A percentile compares a stretch with the other conserved stretches of the same genome.
Conservation (phyloP, 2,797 vertebrate species). For the Malacoctenus gilli region DNA sequence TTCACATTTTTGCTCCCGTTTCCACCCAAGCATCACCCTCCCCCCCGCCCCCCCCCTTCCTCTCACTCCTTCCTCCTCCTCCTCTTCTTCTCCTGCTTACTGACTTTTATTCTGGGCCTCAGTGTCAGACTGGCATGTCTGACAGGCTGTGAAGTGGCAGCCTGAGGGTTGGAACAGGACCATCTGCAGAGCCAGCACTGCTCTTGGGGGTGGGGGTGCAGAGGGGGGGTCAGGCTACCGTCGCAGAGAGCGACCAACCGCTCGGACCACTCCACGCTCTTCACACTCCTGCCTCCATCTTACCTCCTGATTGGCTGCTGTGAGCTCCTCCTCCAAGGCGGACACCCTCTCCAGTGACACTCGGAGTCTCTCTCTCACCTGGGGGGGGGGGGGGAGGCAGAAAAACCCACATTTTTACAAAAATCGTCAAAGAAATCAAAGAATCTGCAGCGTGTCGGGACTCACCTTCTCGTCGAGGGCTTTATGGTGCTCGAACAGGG, state of each 20-base stretch:
- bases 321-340: slow-evolving; percentile 97
- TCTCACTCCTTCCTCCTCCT: neutral
- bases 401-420: no score
- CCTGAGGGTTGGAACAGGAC: slow-evolving; percentile 47
- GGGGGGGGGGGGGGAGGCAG: slow-evolving; percentile 58
- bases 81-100: slow-evolving; percentile 5
- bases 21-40: neutral
- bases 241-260: neutral
- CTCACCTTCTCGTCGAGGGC: slow-evolving; percentile 97
- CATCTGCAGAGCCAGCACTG: slow-evolving; percentile 40
- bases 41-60: neutral
- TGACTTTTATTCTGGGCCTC: slow-evolving; percentile 19
- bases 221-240: slow-evolving; percentile 8
- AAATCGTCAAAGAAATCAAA: neutral
- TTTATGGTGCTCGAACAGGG: slow-evolving; percentile 98
- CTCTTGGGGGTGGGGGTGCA: slow-evolving; percentile 15
- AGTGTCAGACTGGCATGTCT: slow-evolving; percentile 53
- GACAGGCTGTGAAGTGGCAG: slow-evolving; percentile 56
- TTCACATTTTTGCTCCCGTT: slow-evolving; percentile 11
- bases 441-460: neutral
- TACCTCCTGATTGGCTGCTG: slow-evolving; percentile 98
- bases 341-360: slow-evolving; percentile 99
- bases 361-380: slow-evolving; percentile 97
- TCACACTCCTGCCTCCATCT: no score
- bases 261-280: no score